Evolutionary conservation across 2,797 vertebrate genomes (phyloP).

Genomic region (Coregonus sp.): DNA sequence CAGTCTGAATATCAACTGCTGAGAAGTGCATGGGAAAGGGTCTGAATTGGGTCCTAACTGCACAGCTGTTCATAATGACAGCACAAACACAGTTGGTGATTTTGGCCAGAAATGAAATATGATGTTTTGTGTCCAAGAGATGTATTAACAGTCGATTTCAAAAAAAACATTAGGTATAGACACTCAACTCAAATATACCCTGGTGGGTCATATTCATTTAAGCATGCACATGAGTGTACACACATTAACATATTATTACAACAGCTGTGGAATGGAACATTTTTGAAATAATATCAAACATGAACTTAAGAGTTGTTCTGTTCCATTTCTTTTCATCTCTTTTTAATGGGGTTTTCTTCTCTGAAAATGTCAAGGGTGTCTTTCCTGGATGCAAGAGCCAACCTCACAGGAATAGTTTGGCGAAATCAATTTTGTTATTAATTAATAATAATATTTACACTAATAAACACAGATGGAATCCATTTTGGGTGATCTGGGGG

Average conservation of each 20-base stretch:
- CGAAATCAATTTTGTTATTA: conserved; percentile 68
- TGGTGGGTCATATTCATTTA: background rate
- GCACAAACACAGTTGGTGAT: background rate
- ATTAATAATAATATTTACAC: conserved; percentile 72
- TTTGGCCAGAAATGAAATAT: background rate
- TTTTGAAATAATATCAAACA: conserved; percentile 19
- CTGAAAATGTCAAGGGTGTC: conserved; percentile 52
- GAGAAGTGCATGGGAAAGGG: no score
- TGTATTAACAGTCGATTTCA: no score
- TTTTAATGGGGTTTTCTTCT: conserved; percentile 42
- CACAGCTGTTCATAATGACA: conserved; percentile 6
- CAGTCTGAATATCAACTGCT: no score
- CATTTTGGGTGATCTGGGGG: conserved; percentile 38
- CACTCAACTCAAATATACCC: background rate
- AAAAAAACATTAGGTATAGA: background rate
- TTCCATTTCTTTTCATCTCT: conserved; percentile 51
- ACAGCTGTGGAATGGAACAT: no score
- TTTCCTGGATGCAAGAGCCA: conserved; percentile 29
- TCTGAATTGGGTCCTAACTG: background rate
- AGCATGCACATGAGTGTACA: background rate
- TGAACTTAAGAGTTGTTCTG: conserved; percentile 46
- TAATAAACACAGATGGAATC: conserved; percentile 59
- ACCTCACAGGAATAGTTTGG: conserved; percentile 64
- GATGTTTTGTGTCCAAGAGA: no score
- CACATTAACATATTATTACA: conserved; percentile 25